Evolutionary conservation across 1,140 invertebrate species (phyloP).

Genomic region (Ceratitis capitata): DNA sequence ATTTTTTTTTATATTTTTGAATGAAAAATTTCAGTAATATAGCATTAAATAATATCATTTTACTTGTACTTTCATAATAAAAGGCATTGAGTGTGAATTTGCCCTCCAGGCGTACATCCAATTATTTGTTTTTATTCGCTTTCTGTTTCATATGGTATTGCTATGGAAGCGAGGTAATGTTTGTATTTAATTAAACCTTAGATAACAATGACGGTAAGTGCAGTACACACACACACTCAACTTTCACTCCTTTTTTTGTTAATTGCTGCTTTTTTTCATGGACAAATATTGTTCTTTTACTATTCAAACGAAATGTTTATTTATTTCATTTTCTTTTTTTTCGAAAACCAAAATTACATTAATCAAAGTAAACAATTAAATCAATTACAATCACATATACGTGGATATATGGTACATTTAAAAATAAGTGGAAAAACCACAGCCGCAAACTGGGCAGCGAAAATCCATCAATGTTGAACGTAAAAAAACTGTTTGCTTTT

Average conservation of each 20-base stretch:
- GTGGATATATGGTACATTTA: not conserved
- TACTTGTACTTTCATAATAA: too few species aligned
- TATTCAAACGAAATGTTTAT: not conserved
- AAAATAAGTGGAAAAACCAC: not conserved
- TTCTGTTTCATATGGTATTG: not conserved
- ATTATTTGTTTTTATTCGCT: not conserved
- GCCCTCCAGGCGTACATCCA: not conserved
- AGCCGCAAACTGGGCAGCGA: not conserved
- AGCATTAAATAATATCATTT: too few species aligned
- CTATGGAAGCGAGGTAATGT: too few species aligned
- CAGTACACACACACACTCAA: not conserved
- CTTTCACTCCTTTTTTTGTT: not conserved
- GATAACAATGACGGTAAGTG: not conserved
- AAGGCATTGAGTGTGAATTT: not conserved
- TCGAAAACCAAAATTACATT: not conserved
- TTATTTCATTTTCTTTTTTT: not conserved
- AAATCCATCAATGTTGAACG: slow-evolving; percentile 4
- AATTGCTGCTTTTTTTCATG: not conserved
- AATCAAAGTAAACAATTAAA: slow-evolving; percentile 22
- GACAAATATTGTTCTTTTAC: not conserved
- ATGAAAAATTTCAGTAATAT: too few species aligned
- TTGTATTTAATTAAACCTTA: slow-evolving; percentile 26
- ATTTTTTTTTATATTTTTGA: too few species aligned
- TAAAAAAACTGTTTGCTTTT: not conserved
- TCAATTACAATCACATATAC: not conserved